Evolutionary conservation across 2,113 vertebrate genomes (phyloP).

Genomic region (Xyliphius kryptos): DNA sequence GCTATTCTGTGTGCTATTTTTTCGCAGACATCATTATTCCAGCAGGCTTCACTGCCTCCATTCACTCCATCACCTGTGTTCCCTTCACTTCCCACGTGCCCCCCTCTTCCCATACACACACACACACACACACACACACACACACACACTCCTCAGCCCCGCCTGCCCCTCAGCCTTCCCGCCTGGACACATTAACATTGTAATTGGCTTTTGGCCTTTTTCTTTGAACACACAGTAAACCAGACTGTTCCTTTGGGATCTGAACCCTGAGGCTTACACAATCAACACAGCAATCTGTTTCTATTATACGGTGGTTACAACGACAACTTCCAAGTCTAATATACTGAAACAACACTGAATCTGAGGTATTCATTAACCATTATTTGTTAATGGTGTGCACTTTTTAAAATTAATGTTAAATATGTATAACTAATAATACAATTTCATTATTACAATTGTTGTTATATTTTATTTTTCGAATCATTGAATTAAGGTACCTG

Average conservation of each 20-base stretch:
- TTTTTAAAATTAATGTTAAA: no score
- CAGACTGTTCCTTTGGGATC: constrained; percentile 51
- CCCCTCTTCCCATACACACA: constrained; percentile 44
- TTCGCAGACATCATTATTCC: constrained; percentile 59
- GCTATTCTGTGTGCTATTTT: constrained; percentile 9
- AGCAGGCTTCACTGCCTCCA: constrained; percentile 69
- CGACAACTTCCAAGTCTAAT: constrained; percentile 12
- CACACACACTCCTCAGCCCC: constrained; percentile 1
- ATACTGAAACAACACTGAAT: constrained; percentile 1
- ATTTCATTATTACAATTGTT: no score
- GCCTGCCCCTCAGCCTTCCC: constrained; percentile 43
- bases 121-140: not conserved
- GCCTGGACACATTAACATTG: constrained; percentile 86
- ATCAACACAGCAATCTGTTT: constrained; percentile 61
- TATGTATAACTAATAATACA: no score
- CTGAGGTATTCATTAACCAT: no score
- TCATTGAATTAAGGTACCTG: no score
- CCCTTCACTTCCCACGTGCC: constrained; percentile 28
- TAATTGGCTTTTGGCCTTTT: constrained; percentile 85
- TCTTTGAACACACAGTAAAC: constrained; percentile 58
- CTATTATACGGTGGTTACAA: constrained; percentile 58
- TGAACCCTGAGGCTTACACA: constrained; percentile 53
- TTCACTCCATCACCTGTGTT: constrained; percentile 49
- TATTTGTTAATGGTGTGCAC: not conserved
- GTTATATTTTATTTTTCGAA: no score